Percentiles rank a stretch among this genome's conserved stretches.
Conservation (phyloP, 2,888 invertebrate genomes). For the Anorthoa munda region DNA sequence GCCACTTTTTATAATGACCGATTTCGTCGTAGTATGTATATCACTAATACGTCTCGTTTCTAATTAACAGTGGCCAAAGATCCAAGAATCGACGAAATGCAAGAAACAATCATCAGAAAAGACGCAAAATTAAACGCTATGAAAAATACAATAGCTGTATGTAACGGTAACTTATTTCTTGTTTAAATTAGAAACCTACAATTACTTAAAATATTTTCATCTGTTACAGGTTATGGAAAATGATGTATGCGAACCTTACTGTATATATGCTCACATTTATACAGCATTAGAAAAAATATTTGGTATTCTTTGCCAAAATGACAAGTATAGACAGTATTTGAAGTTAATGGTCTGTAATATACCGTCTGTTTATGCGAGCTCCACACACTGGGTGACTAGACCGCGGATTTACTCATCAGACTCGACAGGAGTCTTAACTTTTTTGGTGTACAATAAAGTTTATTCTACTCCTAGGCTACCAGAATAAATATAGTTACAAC, state of each 20-base stretch:
- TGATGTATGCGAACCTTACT: constrained; percentile 87
- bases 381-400: not conserved
- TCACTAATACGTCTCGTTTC: constrained; percentile 6
- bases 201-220: not conserved
- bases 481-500: too few species aligned
- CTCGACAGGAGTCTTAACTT: too few species aligned
- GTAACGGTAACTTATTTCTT: not conserved
- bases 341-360: constrained; percentile 78
- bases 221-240: constrained; percentile 84
- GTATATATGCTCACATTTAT: constrained; percentile 86
- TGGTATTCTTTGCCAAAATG: constrained; percentile 83
- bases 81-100: constrained; percentile 82
- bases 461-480: too few species aligned
- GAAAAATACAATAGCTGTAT: constrained; percentile 86
- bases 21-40: not conserved
- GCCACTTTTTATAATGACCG: not conserved
- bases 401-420: too few species aligned
- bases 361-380: not conserved
- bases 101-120: constrained; percentile 82
- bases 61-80: constrained; percentile 75
- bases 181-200: not conserved
- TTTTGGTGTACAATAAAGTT: too few species aligned
- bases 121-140: constrained; percentile 87
- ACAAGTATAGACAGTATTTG: constrained; percentile 84
- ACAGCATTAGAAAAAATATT: constrained; percentile 88